These are phyloP conservation scores for Columba janthina DNA, from an alignment of 2,113 vertebrate genomes.

Conservation along the genomic window DNA sequence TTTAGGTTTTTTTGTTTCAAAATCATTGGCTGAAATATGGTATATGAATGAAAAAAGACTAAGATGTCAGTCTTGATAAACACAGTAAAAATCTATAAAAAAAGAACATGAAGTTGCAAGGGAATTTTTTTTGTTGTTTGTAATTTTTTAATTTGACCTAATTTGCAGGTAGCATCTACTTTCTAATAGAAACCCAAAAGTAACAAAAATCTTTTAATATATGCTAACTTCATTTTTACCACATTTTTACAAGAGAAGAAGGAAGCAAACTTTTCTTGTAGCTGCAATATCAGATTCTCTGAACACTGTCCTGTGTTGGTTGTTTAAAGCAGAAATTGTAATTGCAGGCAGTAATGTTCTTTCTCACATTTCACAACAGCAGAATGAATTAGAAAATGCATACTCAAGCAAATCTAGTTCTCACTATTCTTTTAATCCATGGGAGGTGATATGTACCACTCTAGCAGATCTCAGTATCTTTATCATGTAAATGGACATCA, in stretches of 20 bases:
- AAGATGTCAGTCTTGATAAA: neutral
- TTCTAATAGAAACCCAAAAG: conserved; percentile 31
- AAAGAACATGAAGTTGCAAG: neutral
- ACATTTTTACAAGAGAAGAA: neutral
- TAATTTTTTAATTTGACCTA: neutral
- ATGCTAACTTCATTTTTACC: neutral
- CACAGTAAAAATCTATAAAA: neutral
- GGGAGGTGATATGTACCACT: neutral
- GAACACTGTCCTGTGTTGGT: neutral
- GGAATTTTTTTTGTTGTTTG: neutral
- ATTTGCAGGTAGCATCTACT: neutral
- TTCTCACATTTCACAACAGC: neutral
- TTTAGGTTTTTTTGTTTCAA: neutral
- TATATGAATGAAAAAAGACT: neutral
- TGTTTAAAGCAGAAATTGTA: neutral
- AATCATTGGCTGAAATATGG: neutral
- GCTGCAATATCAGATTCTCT: neutral
- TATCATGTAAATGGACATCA: neutral
- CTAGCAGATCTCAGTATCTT: neutral
- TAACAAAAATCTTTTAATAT: neutral
- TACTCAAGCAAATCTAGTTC: neutral
- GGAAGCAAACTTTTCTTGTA: neutral
- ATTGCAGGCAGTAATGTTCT: neutral
- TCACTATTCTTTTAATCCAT: neutral
- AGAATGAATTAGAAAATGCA: neutral